Conservation (phyloP, 2,113 vertebrate genomes). For the Halichoeres trimaculatus region DNA sequence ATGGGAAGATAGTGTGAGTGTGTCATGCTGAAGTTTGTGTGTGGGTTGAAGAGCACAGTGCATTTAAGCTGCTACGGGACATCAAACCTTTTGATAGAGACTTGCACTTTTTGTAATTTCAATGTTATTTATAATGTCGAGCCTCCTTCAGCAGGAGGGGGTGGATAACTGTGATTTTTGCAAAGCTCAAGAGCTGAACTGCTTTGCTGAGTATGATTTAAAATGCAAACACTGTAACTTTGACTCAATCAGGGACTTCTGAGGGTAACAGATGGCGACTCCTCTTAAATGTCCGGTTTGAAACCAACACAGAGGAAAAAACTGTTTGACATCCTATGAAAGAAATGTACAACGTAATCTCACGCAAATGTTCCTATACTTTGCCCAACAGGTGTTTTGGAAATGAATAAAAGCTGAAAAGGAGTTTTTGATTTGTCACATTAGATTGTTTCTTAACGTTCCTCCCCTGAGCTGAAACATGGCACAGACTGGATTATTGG, state of each 20-base stretch:
- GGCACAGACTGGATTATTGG: constrained; percentile 23
- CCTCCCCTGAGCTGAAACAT: constrained; percentile 17
- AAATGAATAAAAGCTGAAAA: constrained; percentile 63
- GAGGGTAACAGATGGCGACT: constrained; percentile 15
- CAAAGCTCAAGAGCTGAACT: constrained; percentile 40
- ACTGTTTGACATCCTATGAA: constrained; percentile 18
- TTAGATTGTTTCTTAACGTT: constrained; percentile 13
- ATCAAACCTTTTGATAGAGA: constrained; percentile 60
- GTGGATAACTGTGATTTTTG: constrained; percentile 71
- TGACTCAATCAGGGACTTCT: constrained; percentile 66
- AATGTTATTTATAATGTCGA: constrained; percentile 58
- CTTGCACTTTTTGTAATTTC: constrained; percentile 52
- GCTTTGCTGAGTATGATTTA: constrained; percentile 50
- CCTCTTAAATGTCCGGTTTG: constrained; percentile 17
- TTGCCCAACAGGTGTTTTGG: constrained; percentile 47
- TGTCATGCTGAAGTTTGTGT: constrained; percentile 1
- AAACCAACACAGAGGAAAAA: background rate
- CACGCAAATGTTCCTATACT: constrained; percentile 32
- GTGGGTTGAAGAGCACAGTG: constrained; percentile 14
- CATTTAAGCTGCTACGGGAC: constrained; percentile 48
- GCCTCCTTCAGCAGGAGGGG: constrained; percentile 36
- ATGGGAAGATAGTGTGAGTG: constrained; percentile 54
- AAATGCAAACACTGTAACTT: constrained; percentile 63
- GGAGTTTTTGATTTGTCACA: constrained; percentile 17
- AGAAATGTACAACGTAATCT: constrained; percentile 41